These are phyloP conservation scores for Pogonus chalceus DNA, from an alignment of 1,140 invertebrate genomes.

Conservation along the genomic window DNA sequence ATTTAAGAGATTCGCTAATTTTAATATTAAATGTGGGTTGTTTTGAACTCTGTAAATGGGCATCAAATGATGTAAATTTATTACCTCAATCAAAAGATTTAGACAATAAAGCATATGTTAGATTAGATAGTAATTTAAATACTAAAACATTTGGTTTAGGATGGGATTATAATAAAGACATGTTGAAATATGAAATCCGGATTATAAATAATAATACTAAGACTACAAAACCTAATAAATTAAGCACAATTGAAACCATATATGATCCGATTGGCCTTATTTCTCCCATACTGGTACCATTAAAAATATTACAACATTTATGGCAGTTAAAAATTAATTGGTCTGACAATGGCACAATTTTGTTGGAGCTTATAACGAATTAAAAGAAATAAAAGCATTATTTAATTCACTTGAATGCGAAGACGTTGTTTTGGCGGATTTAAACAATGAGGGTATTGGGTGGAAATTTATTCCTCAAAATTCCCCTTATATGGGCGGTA, in stretches of 20 bases:
- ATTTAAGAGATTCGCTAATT: background rate
- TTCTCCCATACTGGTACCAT: constrained; percentile 12
- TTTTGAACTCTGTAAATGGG: background rate
- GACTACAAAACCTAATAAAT: constrained; percentile 16
- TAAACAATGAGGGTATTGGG: too few species aligned
- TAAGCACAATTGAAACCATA: constrained; percentile 15
- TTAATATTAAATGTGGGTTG: background rate
- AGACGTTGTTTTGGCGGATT: too few species aligned
- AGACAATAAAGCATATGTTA: background rate
- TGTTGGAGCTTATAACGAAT: too few species aligned
- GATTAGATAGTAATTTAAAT: background rate
- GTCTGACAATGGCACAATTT: too few species aligned
- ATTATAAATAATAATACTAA: background rate
- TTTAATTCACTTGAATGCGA: too few species aligned
- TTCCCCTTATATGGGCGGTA: too few species aligned
- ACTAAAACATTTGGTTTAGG: constrained; percentile 8
- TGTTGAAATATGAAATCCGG: background rate
- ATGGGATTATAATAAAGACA: constrained; percentile 1
- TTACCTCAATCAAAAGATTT: background rate
- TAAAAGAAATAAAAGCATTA: too few species aligned
- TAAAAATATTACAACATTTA: constrained; percentile 18
- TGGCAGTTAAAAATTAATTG: constrained; percentile 16
- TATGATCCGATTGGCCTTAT: constrained; percentile 20
- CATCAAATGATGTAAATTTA: background rate
- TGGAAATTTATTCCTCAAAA: too few species aligned